Base-by-base conservation (phyloP, 2,113 vertebrate species). In the Scophthalmus maximus region DNA sequence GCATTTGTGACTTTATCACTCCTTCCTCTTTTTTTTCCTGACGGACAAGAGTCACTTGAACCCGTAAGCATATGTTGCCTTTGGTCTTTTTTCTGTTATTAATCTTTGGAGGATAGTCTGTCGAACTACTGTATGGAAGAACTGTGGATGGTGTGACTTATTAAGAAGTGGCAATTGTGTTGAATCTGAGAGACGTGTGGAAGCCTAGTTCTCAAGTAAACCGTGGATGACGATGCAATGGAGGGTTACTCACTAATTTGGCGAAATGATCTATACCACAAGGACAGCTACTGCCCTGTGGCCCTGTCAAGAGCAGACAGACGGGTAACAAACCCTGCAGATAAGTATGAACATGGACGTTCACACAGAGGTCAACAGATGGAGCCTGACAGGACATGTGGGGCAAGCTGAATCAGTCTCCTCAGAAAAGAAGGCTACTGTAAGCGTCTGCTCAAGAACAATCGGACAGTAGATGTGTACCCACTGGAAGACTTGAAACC, bases 361-460 rank as follows among this genome's bases (percentile, higher is more conserved):
- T 32, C 12, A 47, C 26, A 25, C 46, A 59, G 53, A 78, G 60
- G 76, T 63, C 72, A 79, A 59, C 61, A 76, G 81, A 76, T 75
- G 81, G 76, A 62, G 60, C 57, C 18, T 60, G 55, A 30, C 65
- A 61, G 65, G 47, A 65, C 47, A n/a, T n/a, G n/a, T n/a, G n/a
- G n/a, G n/a, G n/a, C n/a, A 15, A 61, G 59, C 70, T 60, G 47
- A 61, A 61, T 75, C 53, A 49, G 27, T 60, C 47, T 51, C 3
- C 46, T 57, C 60, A 50, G 53, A 56, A 61, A 51, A 49, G 40
- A 23, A 56, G 6, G 30, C 36, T 14, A 55, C 42, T 60, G 55
- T 46, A 40, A 47, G 15, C 76, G 42, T 25, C n/a, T n/a, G n/a
- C n/a, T n/a, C n/a, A n/a, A n/a, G 47, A 18, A 51, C 18, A 52